Percentiles rank a stretch among this genome's conserved stretches.
These are phyloP conservation scores for Meganola albula DNA, from an alignment of 2,888 invertebrate species.

Conservation along the genomic window DNA sequence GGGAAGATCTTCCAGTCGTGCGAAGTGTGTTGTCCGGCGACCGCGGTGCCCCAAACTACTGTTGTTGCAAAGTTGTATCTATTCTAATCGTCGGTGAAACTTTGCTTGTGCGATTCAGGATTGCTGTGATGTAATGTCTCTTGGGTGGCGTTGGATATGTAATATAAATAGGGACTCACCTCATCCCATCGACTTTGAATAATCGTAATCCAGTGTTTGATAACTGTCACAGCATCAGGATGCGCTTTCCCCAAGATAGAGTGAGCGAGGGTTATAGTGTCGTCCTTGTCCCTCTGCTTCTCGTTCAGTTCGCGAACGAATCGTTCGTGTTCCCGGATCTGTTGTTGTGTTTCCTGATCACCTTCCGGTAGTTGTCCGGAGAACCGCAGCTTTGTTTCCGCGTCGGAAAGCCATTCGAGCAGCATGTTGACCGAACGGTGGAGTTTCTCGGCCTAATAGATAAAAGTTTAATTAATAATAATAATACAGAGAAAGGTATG, in stretches of 20 bases:
- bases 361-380: conserved; percentile 95
- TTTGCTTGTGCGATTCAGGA: too few relatives aligned
- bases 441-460: conserved; percentile 87
- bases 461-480: too few relatives aligned
- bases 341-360: conserved; percentile 89
- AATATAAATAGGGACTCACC: conserved; percentile 59
- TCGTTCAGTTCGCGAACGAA: conserved; percentile 87
- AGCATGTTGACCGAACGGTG: conserved; percentile 96
- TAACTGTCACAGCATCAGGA: conserved; percentile 97
- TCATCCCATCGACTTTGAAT: conserved; percentile 98
- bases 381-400: conserved; percentile 96
- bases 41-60: too few relatives aligned
- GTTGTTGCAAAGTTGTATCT: too few relatives aligned
- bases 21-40: too few relatives aligned
- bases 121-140: too few relatives aligned
- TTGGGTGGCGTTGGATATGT: too few relatives aligned
- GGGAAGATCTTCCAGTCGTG: too few relatives aligned
- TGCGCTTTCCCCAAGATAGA: conserved; percentile 95
- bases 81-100: too few relatives aligned
- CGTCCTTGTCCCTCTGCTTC: conserved; percentile 91
- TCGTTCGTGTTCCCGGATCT: conserved; percentile 90
- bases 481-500: too few relatives aligned
- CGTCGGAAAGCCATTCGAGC: conserved; percentile 97
- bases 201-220: conserved; percentile 99
- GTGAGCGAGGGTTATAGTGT: conserved; percentile 91